These are phyloP conservation scores for Coremacera marginata DNA, from an alignment of 2,888 invertebrate species.

Conservation along the genomic window DNA sequence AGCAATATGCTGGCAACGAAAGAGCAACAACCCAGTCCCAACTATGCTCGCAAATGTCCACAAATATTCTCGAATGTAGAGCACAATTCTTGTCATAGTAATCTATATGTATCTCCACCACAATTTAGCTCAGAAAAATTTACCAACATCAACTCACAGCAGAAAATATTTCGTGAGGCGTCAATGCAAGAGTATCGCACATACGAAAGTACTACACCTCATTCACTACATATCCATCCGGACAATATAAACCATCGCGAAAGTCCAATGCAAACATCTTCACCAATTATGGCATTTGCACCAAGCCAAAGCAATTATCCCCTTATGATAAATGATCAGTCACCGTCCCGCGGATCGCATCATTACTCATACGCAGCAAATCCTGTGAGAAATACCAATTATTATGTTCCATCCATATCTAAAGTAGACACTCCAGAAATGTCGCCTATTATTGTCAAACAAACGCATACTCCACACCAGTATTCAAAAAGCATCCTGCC, in stretches of 20 bases:
- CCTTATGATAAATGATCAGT: not conserved
- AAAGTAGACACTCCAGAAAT: slow-evolving; percentile 48
- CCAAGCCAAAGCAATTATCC: slow-evolving; percentile 1
- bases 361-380: slow-evolving; percentile 10
- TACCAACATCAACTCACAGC: slow-evolving; percentile 33
- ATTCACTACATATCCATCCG: slow-evolving; percentile 14
- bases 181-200: slow-evolving; percentile 51
- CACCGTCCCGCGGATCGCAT: not conserved
- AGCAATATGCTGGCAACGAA: slow-evolving; percentile 55
- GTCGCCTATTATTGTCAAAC: slow-evolving; percentile 49
- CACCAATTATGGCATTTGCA: slow-evolving; percentile 1
- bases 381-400: slow-evolving; percentile 40
- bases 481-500: slow-evolving; percentile 51
- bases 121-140: slow-evolving; percentile 62
- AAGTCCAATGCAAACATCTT: slow-evolving; percentile 41
- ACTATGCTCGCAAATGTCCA: slow-evolving; percentile 62
- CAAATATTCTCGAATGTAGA: slow-evolving; percentile 58
- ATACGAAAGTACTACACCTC: slow-evolving; percentile 7
- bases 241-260: slow-evolving; percentile 44
- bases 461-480: slow-evolving; percentile 47
- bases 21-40: slow-evolving; percentile 63
- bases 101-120: slow-evolving; percentile 61
- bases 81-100: slow-evolving; percentile 52
- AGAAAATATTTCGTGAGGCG: slow-evolving; percentile 28
- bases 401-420: slow-evolving; percentile 44